A percentile compares a stretch with the other conserved stretches of the same genome.
phyloP scores from a whole-genome alignment of 2,113 vertebrate species.

The Actenoides hombroni region DNA sequence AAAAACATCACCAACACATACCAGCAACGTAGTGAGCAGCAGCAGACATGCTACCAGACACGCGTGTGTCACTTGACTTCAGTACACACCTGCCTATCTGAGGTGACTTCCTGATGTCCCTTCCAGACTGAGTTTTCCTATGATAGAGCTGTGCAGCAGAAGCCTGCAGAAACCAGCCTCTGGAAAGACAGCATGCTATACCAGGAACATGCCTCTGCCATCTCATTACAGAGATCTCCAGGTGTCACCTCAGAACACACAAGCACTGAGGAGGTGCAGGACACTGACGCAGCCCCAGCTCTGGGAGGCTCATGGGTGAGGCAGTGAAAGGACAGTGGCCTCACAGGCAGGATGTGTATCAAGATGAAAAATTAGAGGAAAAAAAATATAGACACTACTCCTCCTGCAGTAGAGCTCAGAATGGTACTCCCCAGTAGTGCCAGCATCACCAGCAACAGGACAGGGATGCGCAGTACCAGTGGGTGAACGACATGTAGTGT shows the following conservation, averaged over 20 bases:
- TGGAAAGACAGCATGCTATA: not conserved
- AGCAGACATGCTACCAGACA: not conserved
- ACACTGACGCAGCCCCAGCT: not conserved
- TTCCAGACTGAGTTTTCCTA: accelerated
- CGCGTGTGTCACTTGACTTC: accelerated
- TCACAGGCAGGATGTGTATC: not conserved
- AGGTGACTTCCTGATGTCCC: not conserved
- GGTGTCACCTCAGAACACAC: not conserved
- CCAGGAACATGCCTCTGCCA: not conserved
- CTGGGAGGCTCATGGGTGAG: accelerated
- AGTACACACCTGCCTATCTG: not conserved
- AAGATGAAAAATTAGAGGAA: not conserved
- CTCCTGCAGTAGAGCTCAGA: not conserved
- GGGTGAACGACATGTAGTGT: not conserved
- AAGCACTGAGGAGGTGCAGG: accelerated
- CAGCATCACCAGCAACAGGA: not conserved
- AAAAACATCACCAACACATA: not conserved
- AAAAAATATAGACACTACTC: accelerated
- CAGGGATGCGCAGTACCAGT: accelerated
- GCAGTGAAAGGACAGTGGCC: not conserved
- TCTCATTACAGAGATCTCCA: not conserved
- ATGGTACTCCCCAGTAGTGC: accelerated
- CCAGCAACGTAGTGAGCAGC: not conserved
- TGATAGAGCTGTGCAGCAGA: accelerated
- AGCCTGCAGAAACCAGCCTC: not conserved